These are phyloP conservation scores for Dermatemys mawii DNA, from an alignment of 2,113 vertebrate genomes.

Conservation along the genomic window DNA sequence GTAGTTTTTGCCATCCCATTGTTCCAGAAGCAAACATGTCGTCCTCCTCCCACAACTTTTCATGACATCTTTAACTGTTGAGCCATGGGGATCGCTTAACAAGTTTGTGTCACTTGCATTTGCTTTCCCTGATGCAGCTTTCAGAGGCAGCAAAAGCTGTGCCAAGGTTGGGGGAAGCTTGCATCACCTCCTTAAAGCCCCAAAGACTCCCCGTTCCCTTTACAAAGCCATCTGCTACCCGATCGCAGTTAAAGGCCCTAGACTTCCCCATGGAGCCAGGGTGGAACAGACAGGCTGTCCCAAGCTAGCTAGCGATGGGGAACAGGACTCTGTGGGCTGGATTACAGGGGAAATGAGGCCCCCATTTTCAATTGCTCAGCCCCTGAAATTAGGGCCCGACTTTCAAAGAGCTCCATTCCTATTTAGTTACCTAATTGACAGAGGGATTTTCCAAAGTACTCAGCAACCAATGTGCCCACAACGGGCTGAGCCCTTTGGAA, in stretches of 20 bases:
- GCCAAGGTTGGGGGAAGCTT: background rate
- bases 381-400: background rate
- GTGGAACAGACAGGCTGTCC: background rate
- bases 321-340: background rate
- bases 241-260: background rate
- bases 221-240: background rate
- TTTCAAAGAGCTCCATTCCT: background rate
- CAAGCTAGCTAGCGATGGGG: background rate
- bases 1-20: rapidly evolving
- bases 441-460: background rate
- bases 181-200: background rate
- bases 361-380: background rate
- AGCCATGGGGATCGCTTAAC: background rate
- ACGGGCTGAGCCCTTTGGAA: background rate
- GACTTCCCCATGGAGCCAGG: background rate
- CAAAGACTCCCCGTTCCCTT: background rate
- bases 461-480: background rate
- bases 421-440: background rate
- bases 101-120: background rate
- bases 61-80: background rate
- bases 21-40: background rate
- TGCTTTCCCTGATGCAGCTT: background rate
- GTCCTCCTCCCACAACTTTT: background rate
- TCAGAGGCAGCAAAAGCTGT: rapidly evolving
- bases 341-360: background rate